phyloP scores from a whole-genome alignment of 2,797 vertebrate genomes.

The Poeciliopsis presidionis region DNA sequence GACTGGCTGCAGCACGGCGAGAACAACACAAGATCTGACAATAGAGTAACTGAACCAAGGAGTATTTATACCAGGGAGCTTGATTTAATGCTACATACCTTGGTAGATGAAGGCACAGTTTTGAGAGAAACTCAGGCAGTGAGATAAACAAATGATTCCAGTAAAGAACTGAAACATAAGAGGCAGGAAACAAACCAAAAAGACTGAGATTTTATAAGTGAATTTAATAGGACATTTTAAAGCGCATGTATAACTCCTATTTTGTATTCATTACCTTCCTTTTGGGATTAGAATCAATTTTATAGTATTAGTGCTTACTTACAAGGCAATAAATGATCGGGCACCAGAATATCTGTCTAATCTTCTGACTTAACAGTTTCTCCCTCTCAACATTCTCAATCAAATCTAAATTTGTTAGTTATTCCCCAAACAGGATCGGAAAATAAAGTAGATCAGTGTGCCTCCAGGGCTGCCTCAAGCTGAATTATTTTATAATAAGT shows the following conservation, averaged over 20 bases:
- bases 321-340: not conserved
- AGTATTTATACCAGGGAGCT: not conserved
- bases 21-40: not conserved
- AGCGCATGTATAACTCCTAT: not conserved
- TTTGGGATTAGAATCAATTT: not conserved
- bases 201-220: not conserved
- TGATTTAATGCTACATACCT: not conserved
- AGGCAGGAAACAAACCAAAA: not conserved
- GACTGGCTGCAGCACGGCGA: not conserved
- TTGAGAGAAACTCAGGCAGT: not conserved
- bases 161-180: not conserved
- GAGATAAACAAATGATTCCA: not conserved
- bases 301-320: not conserved
- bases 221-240: not conserved
- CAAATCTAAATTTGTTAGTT: not conserved
- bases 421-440: not conserved
- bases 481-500: not conserved
- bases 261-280: slow-evolving; percentile 1
- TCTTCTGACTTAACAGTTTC: not conserved
- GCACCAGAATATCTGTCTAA: not conserved
- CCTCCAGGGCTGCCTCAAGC: slow-evolving; percentile 1
- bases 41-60: not conserved
- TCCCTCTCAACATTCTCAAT: not conserved
- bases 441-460: not conserved
- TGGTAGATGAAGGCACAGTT: not conserved